Evolutionary conservation across 2,113 vertebrate species (phyloP).

Genomic region (Ophiodon elongatus): DNA sequence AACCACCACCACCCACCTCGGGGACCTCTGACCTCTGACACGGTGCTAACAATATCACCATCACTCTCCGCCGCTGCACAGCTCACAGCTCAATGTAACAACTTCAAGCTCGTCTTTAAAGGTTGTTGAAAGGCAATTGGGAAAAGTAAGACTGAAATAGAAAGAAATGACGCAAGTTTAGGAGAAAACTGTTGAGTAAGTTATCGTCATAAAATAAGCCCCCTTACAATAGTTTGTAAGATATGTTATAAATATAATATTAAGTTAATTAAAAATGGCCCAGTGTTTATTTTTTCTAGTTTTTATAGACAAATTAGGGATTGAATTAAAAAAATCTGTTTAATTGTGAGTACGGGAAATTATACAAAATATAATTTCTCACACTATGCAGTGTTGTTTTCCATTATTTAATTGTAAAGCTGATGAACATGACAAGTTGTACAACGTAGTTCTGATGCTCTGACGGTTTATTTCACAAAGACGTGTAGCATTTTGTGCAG

Average conservation of each 20-base stretch:
- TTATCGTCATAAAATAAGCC: not conserved
- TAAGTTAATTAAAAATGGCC: not conserved
- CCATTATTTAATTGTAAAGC: not conserved
- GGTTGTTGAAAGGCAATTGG: not conserved
- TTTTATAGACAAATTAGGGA: not conserved
- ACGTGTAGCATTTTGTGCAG: not conserved
- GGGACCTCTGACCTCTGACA: slow-evolving; percentile 52
- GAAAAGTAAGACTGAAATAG: not conserved
- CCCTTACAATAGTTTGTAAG: not conserved
- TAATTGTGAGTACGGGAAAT: slow-evolving; percentile 1
- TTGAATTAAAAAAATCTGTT: not conserved
- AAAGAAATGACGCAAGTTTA: not conserved
- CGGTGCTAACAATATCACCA: not conserved
- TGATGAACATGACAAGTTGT: not conserved
- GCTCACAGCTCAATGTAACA: slow-evolving; percentile 13
- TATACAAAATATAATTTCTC: not conserved
- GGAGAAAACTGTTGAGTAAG: not conserved
- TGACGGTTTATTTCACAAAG: not conserved
- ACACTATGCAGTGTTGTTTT: not conserved
- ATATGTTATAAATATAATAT: not conserved
- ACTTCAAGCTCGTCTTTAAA: not conserved
- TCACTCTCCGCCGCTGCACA: slow-evolving; percentile 10
- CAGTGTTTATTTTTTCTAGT: not conserved
- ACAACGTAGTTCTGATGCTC: not conserved
- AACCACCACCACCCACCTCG: slow-evolving; percentile 37